Evolutionary conservation across 2,888 invertebrate genomes (phyloP).

Genomic region (Hypomecis atomaria): DNA sequence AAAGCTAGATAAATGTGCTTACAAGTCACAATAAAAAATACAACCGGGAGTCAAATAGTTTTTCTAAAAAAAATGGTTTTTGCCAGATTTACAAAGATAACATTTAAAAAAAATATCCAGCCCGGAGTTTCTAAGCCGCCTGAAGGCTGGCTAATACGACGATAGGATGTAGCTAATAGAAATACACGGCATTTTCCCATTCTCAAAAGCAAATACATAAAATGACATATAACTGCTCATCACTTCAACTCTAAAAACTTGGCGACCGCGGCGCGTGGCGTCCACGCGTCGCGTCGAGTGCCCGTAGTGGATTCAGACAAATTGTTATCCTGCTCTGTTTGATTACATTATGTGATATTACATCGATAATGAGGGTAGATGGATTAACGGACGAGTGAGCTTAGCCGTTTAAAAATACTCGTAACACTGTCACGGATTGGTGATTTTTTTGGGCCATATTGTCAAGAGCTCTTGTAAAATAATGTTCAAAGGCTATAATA

Average conservation of each 20-base stretch:
- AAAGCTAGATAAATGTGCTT: too few species aligned
- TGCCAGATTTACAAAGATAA: too few species aligned
- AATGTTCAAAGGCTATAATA: neutral
- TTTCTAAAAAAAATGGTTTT: too few species aligned
- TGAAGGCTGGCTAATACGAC: too few species aligned
- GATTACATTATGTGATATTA: slow-evolving; percentile 32
- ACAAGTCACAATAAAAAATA: too few species aligned
- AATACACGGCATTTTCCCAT: neutral
- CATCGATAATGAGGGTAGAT: slow-evolving; percentile 20
- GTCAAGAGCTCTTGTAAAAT: neutral
- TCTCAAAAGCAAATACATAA: slow-evolving; percentile 2
- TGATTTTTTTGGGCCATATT: slow-evolving; percentile 12
- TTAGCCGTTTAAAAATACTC: neutral
- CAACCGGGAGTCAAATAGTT: too few species aligned
- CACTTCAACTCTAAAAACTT: slow-evolving; percentile 4
- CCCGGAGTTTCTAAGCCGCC: too few species aligned
- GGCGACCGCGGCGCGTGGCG: slow-evolving; percentile 32
- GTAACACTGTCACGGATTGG: slow-evolving; percentile 2
- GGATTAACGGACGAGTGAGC: slow-evolving; percentile 15
- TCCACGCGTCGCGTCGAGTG: slow-evolving; percentile 40
- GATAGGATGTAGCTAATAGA: neutral
- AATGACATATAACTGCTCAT: neutral
- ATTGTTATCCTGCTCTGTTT: slow-evolving; percentile 29
- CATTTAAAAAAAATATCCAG: too few species aligned
- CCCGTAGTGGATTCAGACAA: slow-evolving; percentile 30